phyloP scores from a whole-genome alignment of 2,888 invertebrate species.

The Empis stercorea region DNA sequence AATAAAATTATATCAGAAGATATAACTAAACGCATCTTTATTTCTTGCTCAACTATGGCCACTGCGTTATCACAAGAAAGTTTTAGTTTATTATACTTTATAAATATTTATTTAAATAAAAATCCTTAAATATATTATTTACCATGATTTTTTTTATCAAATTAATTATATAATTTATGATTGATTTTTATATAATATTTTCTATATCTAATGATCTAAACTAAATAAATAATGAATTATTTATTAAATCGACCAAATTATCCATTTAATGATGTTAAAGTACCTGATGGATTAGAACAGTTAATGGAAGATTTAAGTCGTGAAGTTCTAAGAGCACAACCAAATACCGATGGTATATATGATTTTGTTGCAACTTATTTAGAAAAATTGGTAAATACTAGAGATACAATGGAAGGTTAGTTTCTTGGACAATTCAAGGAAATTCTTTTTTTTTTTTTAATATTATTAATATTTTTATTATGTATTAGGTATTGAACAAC shows the following conservation, averaged over 20 bases:
- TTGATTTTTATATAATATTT: too few relatives aligned
- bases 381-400: constrained; percentile 48
- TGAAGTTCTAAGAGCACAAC: constrained; percentile 58
- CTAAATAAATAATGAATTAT: constrained; percentile 23
- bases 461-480: background rate
- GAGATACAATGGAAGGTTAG: constrained; percentile 37
- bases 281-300: constrained; percentile 57
- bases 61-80: too few relatives aligned
- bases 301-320: constrained; percentile 59
- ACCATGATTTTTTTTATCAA: too few relatives aligned
- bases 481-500: constrained; percentile 21
- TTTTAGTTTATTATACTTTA: too few relatives aligned
- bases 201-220: too few relatives aligned
- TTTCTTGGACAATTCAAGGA: too few relatives aligned
- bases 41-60: too few relatives aligned
- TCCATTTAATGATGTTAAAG: constrained; percentile 24
- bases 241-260: constrained; percentile 26
- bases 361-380: constrained; percentile 57
- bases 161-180: too few relatives aligned
- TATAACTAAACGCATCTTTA: too few relatives aligned
- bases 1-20: too few relatives aligned
- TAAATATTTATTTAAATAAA: too few relatives aligned
- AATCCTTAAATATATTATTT: too few relatives aligned
- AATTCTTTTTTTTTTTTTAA: background rate
- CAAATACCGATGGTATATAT: constrained; percentile 41